Evolutionary conservation across 2,888 invertebrate genomes (phyloP).

Genomic region (Ophioninae sp.): DNA sequence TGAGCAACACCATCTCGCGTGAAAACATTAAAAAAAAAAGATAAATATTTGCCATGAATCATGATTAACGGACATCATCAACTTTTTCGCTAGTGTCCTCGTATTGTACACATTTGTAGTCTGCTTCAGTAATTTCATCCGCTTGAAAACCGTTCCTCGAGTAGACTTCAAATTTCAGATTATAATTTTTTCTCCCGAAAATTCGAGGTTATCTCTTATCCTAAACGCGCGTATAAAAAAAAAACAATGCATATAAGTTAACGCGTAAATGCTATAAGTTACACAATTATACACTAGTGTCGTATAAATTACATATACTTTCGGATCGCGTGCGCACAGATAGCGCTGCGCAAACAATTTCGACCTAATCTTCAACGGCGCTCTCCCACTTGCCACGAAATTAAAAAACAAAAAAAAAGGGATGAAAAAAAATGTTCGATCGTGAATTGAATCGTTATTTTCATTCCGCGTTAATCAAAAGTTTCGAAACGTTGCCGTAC

Average conservation of each 20-base stretch:
- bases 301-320: conserved; percentile 46
- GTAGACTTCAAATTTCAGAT: conserved; percentile 17
- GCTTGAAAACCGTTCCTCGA: not conserved
- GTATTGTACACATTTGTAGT: conserved; percentile 34
- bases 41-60: conserved; percentile 32
- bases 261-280: conserved; percentile 40
- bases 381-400: too few species aligned
- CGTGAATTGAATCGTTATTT: not conserved
- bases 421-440: conserved; percentile 1
- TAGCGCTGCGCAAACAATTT: conserved; percentile 37
- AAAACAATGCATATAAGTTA: conserved; percentile 16
- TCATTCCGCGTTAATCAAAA: conserved; percentile 40
- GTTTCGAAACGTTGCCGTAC: conserved; percentile 44
- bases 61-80: conserved; percentile 21
- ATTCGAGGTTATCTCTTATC: conserved; percentile 22
- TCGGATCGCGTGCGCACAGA: conserved; percentile 29
- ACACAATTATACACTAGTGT: conserved; percentile 48
- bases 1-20: conserved; percentile 57
- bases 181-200: conserved; percentile 24
- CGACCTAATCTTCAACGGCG: not conserved
- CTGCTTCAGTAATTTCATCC: conserved; percentile 19
- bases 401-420: too few species aligned
- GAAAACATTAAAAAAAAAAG: conserved; percentile 18
- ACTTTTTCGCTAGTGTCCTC: not conserved
- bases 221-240: conserved; percentile 31